phyloP scores from a whole-genome alignment of 2,797 vertebrate species.

The Podargus strigoides region DNA sequence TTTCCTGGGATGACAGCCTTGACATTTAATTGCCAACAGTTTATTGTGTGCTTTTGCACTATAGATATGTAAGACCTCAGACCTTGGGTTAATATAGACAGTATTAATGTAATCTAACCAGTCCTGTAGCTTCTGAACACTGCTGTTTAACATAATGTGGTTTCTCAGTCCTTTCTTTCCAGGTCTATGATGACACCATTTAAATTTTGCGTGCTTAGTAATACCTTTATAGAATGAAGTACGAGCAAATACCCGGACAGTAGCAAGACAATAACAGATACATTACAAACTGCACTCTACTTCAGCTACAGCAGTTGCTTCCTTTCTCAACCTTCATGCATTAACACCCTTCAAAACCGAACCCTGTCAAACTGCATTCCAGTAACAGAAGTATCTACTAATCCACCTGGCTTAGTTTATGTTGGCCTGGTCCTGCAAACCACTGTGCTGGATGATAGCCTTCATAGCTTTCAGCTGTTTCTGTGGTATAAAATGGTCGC shows the following conservation, averaged over 20 bases:
- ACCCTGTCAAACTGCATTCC: background rate
- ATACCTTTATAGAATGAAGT: background rate
- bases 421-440: background rate
- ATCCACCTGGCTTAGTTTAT: background rate
- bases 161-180: background rate
- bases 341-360: background rate
- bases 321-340: background rate
- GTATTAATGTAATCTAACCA: background rate
- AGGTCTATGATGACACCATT: background rate
- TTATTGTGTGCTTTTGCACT: background rate
- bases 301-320: background rate
- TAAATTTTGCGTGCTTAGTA: background rate
- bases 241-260: background rate
- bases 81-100: background rate
- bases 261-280: background rate
- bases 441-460: background rate
- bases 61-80: background rate
- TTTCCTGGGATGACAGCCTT: background rate
- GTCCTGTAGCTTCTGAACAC: background rate
- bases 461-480: background rate
- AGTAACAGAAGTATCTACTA: background rate
- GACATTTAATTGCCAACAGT: background rate
- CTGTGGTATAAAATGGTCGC: background rate
- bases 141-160: fast-evolving
- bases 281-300: background rate